Conservation (phyloP, 2,797 vertebrate species). For the Acanthis flammea region DNA sequence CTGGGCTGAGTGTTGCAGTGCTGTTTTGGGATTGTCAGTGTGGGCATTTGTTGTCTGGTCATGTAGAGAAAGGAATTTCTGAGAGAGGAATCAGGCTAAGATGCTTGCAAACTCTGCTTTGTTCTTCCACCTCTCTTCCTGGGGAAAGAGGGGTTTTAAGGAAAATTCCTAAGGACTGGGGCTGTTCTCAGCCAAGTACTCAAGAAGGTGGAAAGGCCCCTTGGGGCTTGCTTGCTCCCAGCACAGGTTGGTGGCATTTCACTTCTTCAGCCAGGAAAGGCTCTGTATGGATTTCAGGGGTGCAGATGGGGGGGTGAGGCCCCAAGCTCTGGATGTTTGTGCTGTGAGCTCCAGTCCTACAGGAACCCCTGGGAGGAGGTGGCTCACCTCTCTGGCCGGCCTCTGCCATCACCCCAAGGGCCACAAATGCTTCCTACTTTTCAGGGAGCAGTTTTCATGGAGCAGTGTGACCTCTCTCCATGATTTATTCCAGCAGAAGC, state of each 20-base stretch:
- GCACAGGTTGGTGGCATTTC: background rate
- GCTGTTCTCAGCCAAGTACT: background rate
- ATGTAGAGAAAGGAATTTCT: background rate
- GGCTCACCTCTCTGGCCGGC: background rate
- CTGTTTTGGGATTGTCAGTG: background rate
- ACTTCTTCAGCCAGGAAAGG: background rate
- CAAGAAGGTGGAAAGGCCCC: background rate
- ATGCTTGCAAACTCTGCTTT: background rate
- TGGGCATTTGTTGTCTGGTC: background rate
- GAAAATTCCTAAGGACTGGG: background rate
- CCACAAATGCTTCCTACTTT: background rate
- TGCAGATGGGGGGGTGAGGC: background rate
- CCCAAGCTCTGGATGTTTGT: background rate
- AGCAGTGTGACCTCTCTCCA: background rate
- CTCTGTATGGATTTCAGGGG: background rate
- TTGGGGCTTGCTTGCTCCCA: background rate
- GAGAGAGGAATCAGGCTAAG: background rate
- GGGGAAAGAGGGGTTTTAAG: background rate
- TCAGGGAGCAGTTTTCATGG: background rate
- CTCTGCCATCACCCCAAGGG: background rate
- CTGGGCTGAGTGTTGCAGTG: background rate
- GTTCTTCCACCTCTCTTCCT: background rate
- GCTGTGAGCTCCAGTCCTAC: too few relatives aligned
- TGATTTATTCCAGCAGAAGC: background rate
- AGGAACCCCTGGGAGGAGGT: background rate